Evolutionary conservation across 2,888 invertebrate species (phyloP), one percentile per base, ranked within the genome.

Genomic region (Agriopis marginaria): DNA sequence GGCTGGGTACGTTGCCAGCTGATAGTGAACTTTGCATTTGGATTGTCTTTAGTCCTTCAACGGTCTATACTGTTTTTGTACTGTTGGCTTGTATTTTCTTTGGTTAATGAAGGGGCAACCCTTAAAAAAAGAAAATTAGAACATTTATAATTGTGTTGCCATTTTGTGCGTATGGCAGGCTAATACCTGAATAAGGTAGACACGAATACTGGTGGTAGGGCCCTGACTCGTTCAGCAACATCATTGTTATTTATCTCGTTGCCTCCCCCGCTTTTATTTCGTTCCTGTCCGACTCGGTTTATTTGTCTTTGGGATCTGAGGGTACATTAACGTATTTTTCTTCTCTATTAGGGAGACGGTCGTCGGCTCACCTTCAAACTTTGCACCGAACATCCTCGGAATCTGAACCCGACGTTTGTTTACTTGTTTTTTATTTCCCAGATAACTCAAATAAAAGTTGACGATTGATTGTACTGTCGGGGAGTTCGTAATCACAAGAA

Each of bases 251-350:
- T 93, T 92, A 91, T 93, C 88, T 86, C 89, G 77, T 82, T 84
- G 86, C 86, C 87, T 88, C 88, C 87, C 87, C 88, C 83, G 89
- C 86, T 90, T 92, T 92, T 93, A 92, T 93, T 92, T 91, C 89
- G 88, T 86, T 87, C 91, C 86, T 90, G 91, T 91, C 89, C 87
- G 88, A 87, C 85, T 86, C 86, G 82, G 87, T 93, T 93, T 94
- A 92, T 94, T 94, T 94, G 92, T 94, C 92, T 93, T 93, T 82
- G 88, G 89, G 89, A 90, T 93, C 92, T 89, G 89, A 88, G 91
- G 91, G 91, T 93, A 93, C 90, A 94, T 93, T 93, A 93, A 92
- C 92, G 93, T 93, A 93, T 94, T 94, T 94, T 94, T 93, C 93
- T 94, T 94, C 90, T 92, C 90, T 93, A 93, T 93, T 93, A 94